These are phyloP conservation scores for Lagenorhynchus albirostris DNA, from an alignment of 2,113 vertebrate species.

Conservation along the genomic window DNA sequence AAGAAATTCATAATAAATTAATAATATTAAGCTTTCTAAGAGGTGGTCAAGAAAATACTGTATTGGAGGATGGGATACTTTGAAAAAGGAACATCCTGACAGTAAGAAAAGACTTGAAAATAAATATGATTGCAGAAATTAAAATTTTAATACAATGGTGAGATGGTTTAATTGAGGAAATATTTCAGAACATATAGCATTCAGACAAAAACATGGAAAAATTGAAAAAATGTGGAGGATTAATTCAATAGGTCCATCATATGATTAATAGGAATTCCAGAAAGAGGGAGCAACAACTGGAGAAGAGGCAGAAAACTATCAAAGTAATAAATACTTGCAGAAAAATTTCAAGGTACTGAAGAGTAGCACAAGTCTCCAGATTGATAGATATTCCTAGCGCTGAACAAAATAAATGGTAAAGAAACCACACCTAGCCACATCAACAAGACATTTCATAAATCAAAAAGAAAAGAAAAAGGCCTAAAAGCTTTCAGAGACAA, in stretches of 20 bases:
- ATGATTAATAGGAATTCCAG: neutral
- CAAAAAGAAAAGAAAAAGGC: neutral
- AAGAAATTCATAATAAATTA: neutral
- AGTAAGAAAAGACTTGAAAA: slow-evolving; percentile 3
- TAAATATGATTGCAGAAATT: neutral
- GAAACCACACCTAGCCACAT: neutral
- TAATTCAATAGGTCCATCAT: neutral
- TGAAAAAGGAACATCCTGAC: neutral
- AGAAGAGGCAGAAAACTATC: neutral
- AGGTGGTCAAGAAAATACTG: neutral
- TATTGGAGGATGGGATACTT: neutral
- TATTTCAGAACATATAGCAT: neutral
- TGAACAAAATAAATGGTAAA: neutral
- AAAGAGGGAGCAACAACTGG: neutral
- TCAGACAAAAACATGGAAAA: slow-evolving; percentile 4
- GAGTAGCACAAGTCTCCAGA: neutral
- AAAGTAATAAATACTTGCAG: neutral
- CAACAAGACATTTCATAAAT: neutral
- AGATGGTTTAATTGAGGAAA: neutral
- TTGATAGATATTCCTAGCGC: neutral
- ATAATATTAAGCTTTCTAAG: neutral
- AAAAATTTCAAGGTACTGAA: neutral
- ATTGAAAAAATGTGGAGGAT: neutral
- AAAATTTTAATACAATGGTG: neutral
- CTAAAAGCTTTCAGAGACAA: neutral